A percentile compares a stretch with the other conserved stretches of the same genome.
phyloP scores from a whole-genome alignment of 2,113 vertebrate species.

The Blennius ocellaris region DNA sequence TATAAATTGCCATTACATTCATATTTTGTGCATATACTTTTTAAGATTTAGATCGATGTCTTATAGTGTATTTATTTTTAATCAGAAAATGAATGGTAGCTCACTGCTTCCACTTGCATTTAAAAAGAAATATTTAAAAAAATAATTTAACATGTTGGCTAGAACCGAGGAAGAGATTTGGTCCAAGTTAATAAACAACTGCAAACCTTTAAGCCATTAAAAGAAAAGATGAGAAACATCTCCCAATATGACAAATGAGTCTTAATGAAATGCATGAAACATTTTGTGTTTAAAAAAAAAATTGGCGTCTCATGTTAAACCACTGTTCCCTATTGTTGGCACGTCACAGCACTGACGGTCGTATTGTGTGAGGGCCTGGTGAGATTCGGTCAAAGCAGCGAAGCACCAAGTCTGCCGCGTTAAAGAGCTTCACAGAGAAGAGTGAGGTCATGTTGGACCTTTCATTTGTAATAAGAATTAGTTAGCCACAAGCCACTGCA shows the following conservation, averaged over 20 bases:
- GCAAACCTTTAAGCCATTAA: neutral
- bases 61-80: too few relatives aligned
- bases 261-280: neutral
- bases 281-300: constrained; percentile 30
- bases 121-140: too few relatives aligned
- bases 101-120: too few relatives aligned
- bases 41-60: too few relatives aligned
- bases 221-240: neutral
- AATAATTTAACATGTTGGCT: too few relatives aligned
- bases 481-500: constrained; percentile 79
- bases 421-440: constrained; percentile 67
- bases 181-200: constrained; percentile 1
- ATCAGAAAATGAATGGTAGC: too few relatives aligned
- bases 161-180: neutral
- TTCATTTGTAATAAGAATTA: constrained; percentile 79
- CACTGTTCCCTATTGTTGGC: constrained; percentile 48
- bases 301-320: constrained; percentile 18
- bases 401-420: constrained; percentile 36
- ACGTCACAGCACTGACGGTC: constrained; percentile 20
- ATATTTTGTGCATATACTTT: too few relatives aligned
- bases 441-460: constrained; percentile 73
- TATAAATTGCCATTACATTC: too few relatives aligned
- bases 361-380: constrained; percentile 33
- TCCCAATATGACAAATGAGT: neutral
- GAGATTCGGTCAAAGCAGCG: constrained; percentile 45